Percentiles rank a stretch among this genome's conserved stretches.
phyloP scores from a whole-genome alignment of 1,140 invertebrate genomes.

The Orchesella cincta region DNA sequence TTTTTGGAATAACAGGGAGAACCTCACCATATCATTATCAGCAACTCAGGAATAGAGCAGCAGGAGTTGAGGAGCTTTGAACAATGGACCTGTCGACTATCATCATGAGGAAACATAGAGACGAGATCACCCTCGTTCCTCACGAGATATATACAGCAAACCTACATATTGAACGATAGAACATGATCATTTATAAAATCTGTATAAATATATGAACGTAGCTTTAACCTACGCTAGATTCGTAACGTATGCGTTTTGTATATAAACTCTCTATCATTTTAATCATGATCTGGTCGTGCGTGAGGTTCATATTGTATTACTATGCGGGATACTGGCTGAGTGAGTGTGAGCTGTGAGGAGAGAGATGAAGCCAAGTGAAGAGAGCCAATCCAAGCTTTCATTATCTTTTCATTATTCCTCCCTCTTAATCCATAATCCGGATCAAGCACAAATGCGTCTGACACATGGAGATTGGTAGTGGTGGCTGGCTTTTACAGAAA shows the following conservation, averaged over 20 bases:
- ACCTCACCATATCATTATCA: conserved; percentile 20
- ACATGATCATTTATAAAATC: not conserved
- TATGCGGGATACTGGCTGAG: not conserved
- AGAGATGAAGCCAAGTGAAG: conserved; percentile 4
- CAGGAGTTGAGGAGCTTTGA: conserved; percentile 15
- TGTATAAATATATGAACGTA: too few relatives aligned
- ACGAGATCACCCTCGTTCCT: conserved; percentile 24
- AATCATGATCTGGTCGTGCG: not conserved
- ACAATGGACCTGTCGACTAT: conserved; percentile 27
- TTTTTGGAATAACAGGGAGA: not conserved
- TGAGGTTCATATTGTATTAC: conserved; percentile 22
- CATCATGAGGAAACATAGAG: conserved; percentile 2
- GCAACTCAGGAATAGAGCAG: conserved; percentile 16
- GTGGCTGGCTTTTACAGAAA: not conserved
- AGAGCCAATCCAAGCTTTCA: conserved; percentile 40
- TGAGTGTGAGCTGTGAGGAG: not conserved
- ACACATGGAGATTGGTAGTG: conserved; percentile 19
- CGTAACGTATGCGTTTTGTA: too few relatives aligned
- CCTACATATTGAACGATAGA: too few relatives aligned
- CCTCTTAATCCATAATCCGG: conserved; percentile 47
- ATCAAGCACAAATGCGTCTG: conserved; percentile 26
- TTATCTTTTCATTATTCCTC: conserved; percentile 50
- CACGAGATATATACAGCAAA: not conserved
- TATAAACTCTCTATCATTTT: too few relatives aligned
- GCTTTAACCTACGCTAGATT: too few relatives aligned